Conservation (phyloP, 2,113 vertebrate genomes). For the Eolophus roseicapilla region DNA sequence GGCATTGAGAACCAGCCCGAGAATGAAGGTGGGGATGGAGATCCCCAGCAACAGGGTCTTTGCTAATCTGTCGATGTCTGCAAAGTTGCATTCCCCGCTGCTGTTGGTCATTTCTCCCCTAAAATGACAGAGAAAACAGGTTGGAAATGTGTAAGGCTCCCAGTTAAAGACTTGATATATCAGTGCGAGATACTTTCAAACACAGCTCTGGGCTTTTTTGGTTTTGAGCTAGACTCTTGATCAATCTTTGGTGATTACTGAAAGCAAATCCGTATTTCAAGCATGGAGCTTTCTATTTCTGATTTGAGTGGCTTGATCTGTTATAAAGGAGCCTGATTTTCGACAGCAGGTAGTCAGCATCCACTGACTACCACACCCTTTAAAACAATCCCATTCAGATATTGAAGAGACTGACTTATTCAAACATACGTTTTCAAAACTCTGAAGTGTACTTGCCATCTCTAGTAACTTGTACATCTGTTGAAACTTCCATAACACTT, state of each 20-base stretch:
- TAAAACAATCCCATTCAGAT: background rate
- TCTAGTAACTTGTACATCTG: background rate
- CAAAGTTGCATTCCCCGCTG: background rate
- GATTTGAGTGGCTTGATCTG: background rate
- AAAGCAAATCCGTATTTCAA: background rate
- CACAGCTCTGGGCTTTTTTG: background rate
- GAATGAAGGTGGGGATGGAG: conserved; percentile 83
- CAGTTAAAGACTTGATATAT: background rate
- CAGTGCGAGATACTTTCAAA: background rate
- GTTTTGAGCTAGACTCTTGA: background rate
- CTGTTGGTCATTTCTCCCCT: conserved; percentile 45
- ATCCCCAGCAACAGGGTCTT: conserved; percentile 67
- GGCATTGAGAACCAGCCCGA: conserved; percentile 79
- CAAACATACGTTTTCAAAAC: background rate
- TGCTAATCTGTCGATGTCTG: conserved; percentile 57
- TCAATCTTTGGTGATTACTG: background rate
- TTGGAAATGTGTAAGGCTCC: background rate
- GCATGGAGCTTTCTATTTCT: background rate
- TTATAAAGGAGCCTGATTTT: background rate
- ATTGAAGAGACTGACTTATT: background rate
- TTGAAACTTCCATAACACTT: background rate
- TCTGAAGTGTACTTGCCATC: background rate
- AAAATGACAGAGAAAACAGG: background rate
- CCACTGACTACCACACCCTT: background rate
- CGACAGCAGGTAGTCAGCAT: background rate